Conservation (phyloP, 1,140 invertebrate genomes). For the Lepidostoma basale region DNA sequence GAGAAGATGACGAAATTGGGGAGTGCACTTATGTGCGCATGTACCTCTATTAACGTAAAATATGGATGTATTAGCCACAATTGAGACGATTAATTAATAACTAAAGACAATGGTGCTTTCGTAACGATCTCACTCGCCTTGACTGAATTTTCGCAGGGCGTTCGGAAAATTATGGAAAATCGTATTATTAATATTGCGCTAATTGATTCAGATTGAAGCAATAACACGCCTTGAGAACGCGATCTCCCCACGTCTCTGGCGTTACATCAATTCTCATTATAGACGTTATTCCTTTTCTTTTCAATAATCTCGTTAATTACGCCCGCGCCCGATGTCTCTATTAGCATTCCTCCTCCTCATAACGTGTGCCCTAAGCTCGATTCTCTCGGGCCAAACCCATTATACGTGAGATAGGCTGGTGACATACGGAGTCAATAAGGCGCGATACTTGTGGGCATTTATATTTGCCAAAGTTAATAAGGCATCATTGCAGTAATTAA, state of each 20-base stretch:
- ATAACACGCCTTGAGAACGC: constrained; percentile 39
- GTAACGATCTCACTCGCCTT: constrained; percentile 36
- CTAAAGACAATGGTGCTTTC: too few species aligned
- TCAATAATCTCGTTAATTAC: constrained; percentile 27
- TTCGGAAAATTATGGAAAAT: constrained; percentile 38
- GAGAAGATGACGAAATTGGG: too few species aligned
- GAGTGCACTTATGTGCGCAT: too few species aligned
- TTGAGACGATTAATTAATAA: too few species aligned
- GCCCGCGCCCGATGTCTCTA: constrained; percentile 1
- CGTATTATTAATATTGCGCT: constrained; percentile 30
- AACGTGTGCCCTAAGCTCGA: neutral
- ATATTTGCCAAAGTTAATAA: too few species aligned
- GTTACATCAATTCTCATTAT: constrained; percentile 22
- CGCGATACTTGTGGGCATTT: too few species aligned
- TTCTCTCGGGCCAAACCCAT: neutral
- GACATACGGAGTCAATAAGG: too few species aligned
- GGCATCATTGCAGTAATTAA: too few species aligned
- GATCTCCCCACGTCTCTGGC: constrained; percentile 19
- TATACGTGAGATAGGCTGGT: neutral
- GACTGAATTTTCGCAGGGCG: constrained; percentile 31
- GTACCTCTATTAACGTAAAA: too few species aligned
- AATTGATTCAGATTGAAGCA: constrained; percentile 31
- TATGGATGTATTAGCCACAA: too few species aligned
- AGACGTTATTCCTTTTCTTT: constrained; percentile 19
- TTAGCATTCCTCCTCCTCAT: neutral